These are phyloP conservation scores for Cyclophora punctaria DNA, from an alignment of 2,888 invertebrate genomes.

Conservation along the genomic window DNA sequence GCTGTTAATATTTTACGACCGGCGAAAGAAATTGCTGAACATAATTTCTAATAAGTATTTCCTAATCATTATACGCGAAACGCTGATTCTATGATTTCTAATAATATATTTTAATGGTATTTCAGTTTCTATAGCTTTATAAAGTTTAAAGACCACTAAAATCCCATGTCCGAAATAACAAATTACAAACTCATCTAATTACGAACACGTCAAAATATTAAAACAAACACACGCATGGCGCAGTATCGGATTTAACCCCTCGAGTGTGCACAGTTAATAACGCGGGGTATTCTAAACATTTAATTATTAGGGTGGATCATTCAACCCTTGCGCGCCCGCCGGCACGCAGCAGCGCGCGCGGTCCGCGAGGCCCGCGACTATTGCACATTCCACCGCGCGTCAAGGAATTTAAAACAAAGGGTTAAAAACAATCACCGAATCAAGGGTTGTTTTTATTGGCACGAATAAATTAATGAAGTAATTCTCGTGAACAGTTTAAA, in stretches of 20 bases:
- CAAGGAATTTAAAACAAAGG: slow-evolving; percentile 21
- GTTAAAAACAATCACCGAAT: background rate
- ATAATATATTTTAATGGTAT: too few relatives aligned
- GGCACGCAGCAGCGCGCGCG: slow-evolving; percentile 5
- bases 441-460: too few relatives aligned
- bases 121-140: too few relatives aligned
- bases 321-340: slow-evolving; percentile 15
- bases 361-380: slow-evolving; percentile 7
- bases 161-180: slow-evolving; percentile 1
- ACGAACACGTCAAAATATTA: slow-evolving; percentile 7
- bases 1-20: too few relatives aligned
- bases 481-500: too few relatives aligned
- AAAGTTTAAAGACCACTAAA: too few relatives aligned
- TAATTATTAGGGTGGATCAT: slow-evolving; percentile 36
- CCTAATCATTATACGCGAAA: too few relatives aligned
- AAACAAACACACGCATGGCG: slow-evolving; percentile 12
- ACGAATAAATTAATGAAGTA: too few relatives aligned
- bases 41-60: too few relatives aligned
- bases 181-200: slow-evolving; percentile 3
- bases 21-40: too few relatives aligned
- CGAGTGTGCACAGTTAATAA: slow-evolving; percentile 21
- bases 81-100: too few relatives aligned
- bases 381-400: slow-evolving; percentile 20
- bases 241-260: slow-evolving; percentile 22
- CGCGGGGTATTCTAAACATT: slow-evolving; percentile 47